Conservation (phyloP, 2,797 vertebrate genomes). For the Natrix natrix region DNA sequence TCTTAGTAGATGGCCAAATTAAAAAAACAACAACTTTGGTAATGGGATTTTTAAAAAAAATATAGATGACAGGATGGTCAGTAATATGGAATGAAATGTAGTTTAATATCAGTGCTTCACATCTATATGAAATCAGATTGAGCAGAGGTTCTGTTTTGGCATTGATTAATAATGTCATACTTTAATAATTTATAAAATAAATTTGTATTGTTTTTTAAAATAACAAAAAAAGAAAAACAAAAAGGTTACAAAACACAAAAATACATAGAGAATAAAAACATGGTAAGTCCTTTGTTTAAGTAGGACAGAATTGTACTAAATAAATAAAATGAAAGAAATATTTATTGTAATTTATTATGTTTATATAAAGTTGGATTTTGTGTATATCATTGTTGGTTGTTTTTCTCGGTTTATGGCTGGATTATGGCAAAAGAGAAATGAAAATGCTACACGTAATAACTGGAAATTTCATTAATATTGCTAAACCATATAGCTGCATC, state of each 20-base stretch:
- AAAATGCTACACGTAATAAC: not conserved
- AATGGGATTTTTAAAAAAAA: not conserved
- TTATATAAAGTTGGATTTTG: not conserved
- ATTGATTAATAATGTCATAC: not conserved
- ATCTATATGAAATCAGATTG: not conserved
- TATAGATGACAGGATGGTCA: not conserved
- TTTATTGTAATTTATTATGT: not conserved
- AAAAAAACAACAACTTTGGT: not conserved
- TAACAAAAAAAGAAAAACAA: not conserved
- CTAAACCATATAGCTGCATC: not conserved
- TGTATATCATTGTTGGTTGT: not conserved
- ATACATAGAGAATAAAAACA: not conserved
- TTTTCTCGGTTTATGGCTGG: not conserved
- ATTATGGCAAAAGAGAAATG: slow-evolving; percentile 7
- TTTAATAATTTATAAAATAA: not conserved
- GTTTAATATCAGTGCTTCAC: not conserved
- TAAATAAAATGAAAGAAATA: not conserved
- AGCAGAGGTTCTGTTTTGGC: not conserved
- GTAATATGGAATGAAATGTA: not conserved
- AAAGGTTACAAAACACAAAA: not conserved
- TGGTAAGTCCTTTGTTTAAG: not conserved
- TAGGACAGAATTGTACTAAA: not conserved
- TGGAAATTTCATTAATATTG: not conserved
- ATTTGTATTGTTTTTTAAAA: not conserved
- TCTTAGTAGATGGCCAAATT: not conserved